A percentile compares a stretch with the other conserved stretches of the same genome.
phyloP scores from a whole-genome alignment of 2,113 vertebrate genomes.

The Xiphias gladius region DNA sequence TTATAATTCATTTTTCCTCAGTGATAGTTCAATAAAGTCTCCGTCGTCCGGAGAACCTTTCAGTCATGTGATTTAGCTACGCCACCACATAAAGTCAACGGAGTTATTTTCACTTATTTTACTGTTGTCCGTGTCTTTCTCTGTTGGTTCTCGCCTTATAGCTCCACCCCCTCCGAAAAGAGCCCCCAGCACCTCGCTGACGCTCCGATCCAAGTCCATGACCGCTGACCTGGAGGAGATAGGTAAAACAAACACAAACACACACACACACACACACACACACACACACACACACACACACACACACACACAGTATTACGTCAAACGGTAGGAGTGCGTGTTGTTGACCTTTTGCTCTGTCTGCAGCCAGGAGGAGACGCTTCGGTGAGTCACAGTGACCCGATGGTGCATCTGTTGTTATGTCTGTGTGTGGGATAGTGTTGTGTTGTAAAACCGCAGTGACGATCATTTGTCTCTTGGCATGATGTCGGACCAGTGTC shows the following conservation, averaged over 20 bases:
- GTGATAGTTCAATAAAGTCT: no score
- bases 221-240: conserved; percentile 97
- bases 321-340: conserved; percentile 26
- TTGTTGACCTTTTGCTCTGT: conserved; percentile 68
- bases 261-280: conserved; percentile 34
- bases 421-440: not conserved
- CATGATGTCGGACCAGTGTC: not conserved
- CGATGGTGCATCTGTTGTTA: not conserved
- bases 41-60: no score
- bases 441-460: conserved; percentile 1
- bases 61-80: no score
- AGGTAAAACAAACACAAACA: conserved; percentile 81
- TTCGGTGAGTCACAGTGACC: conserved; percentile 89
- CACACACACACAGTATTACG: conserved; percentile 9
- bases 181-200: conserved; percentile 96
- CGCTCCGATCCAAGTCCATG: conserved; percentile 98
- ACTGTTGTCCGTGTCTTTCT: no score
- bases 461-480: not conserved
- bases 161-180: conserved; percentile 96
- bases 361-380: conserved; percentile 92
- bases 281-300: conserved; percentile 22
- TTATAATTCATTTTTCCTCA: no score
- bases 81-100: no score
- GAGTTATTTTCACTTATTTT: no score
- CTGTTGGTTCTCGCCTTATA: conserved; percentile 68